Percentiles rank a stretch among this genome's conserved stretches.
Conservation (phyloP, 2,888 invertebrate species). For the Scaptomyza parva region DNA sequence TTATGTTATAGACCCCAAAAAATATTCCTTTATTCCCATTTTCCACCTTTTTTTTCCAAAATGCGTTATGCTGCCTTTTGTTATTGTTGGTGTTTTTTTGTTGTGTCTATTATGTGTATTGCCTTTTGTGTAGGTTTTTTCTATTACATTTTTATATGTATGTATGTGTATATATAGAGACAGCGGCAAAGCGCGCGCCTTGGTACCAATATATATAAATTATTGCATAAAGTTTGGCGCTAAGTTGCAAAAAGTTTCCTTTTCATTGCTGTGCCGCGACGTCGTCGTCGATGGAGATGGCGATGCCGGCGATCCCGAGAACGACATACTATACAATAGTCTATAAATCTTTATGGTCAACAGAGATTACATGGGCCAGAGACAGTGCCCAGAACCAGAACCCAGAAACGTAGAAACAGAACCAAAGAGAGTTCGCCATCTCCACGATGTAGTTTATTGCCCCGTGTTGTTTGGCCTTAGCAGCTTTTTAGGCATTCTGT, state of each 20-base stretch:
- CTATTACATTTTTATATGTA: conserved; percentile 28
- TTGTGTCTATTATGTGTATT: conserved; percentile 64
- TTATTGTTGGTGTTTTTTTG: conserved; percentile 30
- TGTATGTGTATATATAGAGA: conserved; percentile 6
- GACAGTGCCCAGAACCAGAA: conserved; percentile 27
- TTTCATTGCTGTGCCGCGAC: conserved; percentile 74
- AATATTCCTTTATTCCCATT: not conserved
- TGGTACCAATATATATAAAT: conserved; percentile 78
- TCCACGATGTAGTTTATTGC: conserved; percentile 68
- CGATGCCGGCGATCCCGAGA: conserved; percentile 33
- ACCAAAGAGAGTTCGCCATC: conserved; percentile 29
- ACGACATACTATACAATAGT: conserved; percentile 79
- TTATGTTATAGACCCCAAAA: conserved; percentile 9
- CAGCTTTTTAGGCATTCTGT: conserved; percentile 79
- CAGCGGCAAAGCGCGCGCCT: conserved; percentile 40
- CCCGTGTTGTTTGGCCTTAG: conserved; percentile 59
- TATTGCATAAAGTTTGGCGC: conserved; percentile 83
- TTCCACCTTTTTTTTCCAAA: conserved; percentile 10
- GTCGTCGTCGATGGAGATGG: conserved; percentile 21
- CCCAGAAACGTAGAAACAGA: not conserved
- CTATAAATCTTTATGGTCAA: conserved; percentile 81
- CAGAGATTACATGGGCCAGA: conserved; percentile 78
- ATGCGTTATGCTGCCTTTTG: conserved; percentile 49
- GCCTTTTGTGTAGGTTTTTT: conserved; percentile 71
- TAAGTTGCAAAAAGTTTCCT: conserved; percentile 82